phyloP scores from a whole-genome alignment of 92 coral and sea anemone species.

The Desmophyllum pertusum region DNA sequence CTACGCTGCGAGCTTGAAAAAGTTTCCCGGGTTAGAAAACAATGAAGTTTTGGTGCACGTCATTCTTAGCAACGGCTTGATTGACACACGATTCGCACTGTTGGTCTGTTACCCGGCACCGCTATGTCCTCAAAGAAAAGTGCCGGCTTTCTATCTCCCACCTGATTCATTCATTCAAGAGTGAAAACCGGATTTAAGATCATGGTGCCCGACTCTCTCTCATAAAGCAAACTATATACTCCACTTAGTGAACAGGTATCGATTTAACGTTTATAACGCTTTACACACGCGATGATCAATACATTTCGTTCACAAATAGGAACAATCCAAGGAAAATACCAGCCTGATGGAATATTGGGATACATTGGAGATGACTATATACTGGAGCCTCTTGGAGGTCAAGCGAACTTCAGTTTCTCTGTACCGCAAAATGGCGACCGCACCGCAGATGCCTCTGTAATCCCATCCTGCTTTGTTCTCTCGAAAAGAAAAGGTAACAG shows the following conservation, averaged over 20 bases:
- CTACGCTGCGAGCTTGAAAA: too few species aligned
- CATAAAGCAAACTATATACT: too few species aligned
- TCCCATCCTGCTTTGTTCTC: not conserved
- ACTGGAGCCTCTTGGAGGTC: conserved; percentile 45
- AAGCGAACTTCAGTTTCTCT: not conserved
- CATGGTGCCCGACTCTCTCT: not conserved
- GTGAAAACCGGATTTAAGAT: not conserved
- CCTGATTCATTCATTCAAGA: not conserved
- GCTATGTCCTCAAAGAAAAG: too few species aligned
- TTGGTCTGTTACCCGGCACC: too few species aligned
- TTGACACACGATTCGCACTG: too few species aligned
- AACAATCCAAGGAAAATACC: conserved; percentile 66
- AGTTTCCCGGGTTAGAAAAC: too few species aligned
- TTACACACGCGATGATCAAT: not conserved
- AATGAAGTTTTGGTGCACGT: too few species aligned
- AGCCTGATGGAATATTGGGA: conserved; percentile 68
- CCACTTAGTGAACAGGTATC: too few species aligned
- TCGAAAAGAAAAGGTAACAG: conserved; percentile 8
- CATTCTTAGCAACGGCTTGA: too few species aligned
- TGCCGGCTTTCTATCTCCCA: too few species aligned
- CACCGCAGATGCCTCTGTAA: not conserved
- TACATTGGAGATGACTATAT: conserved; percentile 72
- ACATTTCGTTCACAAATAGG: conserved; percentile 27
- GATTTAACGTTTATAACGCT: too few species aligned
- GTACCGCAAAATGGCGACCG: not conserved